Evolutionary conservation across 2,888 invertebrate genomes (phyloP).

Genomic region (Caenorhabditis sp.): DNA sequence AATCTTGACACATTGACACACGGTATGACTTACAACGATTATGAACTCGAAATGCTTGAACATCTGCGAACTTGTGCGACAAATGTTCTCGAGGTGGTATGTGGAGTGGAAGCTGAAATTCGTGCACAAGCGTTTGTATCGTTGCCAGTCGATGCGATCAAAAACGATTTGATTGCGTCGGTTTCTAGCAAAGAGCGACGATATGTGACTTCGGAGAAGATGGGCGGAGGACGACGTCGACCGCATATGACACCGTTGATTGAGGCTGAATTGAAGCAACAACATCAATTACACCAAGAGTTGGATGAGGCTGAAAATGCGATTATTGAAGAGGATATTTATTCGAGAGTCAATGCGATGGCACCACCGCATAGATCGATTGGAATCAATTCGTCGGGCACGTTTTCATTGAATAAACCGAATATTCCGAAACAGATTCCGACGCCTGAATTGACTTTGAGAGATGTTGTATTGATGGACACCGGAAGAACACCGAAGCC

Average conservation of each 20-base stretch:
- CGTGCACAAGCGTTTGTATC: slow-evolving; percentile 9
- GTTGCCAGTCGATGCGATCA: slow-evolving; percentile 13
- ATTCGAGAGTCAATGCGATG: slow-evolving; percentile 1
- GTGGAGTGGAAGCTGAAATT: slow-evolving; percentile 22
- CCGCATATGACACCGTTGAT: background rate
- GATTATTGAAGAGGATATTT: slow-evolving; percentile 3
- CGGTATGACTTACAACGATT: slow-evolving; percentile 4
- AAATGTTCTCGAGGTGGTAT: slow-evolving; percentile 18
- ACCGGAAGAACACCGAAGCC: background rate
- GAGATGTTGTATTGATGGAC: background rate
- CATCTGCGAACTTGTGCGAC: slow-evolving; percentile 22
- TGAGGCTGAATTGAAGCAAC: background rate
- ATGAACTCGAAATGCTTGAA: slow-evolving; percentile 12
- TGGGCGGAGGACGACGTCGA: background rate
- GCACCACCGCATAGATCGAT: slow-evolving; percentile 3
- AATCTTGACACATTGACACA: slow-evolving; percentile 19
- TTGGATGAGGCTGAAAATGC: background rate
- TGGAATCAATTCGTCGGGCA: slow-evolving; percentile 5
- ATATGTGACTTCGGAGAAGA: background rate
- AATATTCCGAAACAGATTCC: background rate
- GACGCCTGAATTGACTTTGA: background rate
- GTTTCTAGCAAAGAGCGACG: background rate
- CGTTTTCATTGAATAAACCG: background rate
- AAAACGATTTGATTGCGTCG: slow-evolving; percentile 17
- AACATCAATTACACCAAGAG: background rate